Conservation (phyloP, 1,140 invertebrate species). For the Cyrtorhinus lividipennis region DNA sequence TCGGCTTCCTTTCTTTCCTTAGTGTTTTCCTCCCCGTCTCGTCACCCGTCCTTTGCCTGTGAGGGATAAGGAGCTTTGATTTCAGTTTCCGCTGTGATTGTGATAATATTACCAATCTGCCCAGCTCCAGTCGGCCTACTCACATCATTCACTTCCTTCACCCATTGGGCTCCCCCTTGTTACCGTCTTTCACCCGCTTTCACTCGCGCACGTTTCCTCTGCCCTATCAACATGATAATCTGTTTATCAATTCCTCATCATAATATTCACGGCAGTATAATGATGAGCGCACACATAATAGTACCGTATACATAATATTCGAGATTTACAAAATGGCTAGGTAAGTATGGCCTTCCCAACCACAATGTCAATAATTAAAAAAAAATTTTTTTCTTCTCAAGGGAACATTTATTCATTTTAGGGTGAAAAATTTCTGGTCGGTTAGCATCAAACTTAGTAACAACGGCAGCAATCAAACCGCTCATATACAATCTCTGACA, state of each 20-base stretch:
- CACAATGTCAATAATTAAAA: no score
- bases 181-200: constrained; percentile 20
- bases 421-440: no score
- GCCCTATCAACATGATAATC: not conserved
- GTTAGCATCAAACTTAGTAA: no score
- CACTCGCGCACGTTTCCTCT: constrained; percentile 21
- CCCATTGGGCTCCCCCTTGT: constrained; percentile 22
- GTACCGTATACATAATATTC: no score
- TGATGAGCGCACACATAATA: no score
- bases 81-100: not conserved
- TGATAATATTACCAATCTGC: not conserved
- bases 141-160: constrained; percentile 14
- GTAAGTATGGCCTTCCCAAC: no score
- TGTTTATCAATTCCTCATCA: not conserved
- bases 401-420: no score
- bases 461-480: no score
- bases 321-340: no score
- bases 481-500: no score
- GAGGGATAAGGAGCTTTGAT: constrained; percentile 1
- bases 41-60: not conserved
- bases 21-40: not conserved
- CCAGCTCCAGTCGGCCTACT: not conserved
- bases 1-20: constrained; percentile 1
- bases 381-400: no score
- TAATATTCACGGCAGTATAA: no score